Evolutionary conservation across 2,888 invertebrate species (phyloP), one percentile per base, ranked within the genome.

Genomic region (Melieria picta): DNA sequence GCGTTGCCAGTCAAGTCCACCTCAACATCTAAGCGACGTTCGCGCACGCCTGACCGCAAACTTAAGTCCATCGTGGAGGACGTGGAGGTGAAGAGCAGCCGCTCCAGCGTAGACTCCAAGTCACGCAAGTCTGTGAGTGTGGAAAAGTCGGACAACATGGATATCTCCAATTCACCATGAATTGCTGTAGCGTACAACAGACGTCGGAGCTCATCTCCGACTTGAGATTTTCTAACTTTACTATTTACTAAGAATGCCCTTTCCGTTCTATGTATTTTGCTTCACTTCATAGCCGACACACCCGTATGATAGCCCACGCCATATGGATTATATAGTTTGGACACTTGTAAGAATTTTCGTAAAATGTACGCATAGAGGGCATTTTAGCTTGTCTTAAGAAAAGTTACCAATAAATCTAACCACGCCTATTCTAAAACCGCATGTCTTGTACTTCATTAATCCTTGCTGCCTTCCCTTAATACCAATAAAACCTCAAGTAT

Each of bases 131-230:
- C 80, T 80, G 88, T 83, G 82, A 90, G 85, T 78, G 88, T 75
- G 5, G 89, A 89, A 78, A 89, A 90, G 79, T 86, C 91, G 2
- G 92, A 93, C 85, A 93, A 93, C 83, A 93, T 93, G 93, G 93
- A 93, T 84, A 93, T 93, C 85, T 93, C 93, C 13, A 93, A 93
- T 86, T 93, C 93, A 72, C 93, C 93, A 69, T 93, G 89, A 86
- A 76, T 72, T 30, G 16, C 60, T 55, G 47, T 62, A 43, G 7
- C n/a, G 30, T 52, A n/a, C 30, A 30, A 30, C 30, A 30, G 30
- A 30, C 2, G 30, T 2, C 30, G 30, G 30, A 30, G 30, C 30
- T 30, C 30, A 30, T 30, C 30, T 30, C 30, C 30, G 30, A 30
- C 1, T 2, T 30, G 30, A 30, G 30, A 30, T 30, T 30, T 30